Evolutionary conservation across 2,888 invertebrate species (phyloP).

Genomic region (Epicampocera succincta): DNA sequence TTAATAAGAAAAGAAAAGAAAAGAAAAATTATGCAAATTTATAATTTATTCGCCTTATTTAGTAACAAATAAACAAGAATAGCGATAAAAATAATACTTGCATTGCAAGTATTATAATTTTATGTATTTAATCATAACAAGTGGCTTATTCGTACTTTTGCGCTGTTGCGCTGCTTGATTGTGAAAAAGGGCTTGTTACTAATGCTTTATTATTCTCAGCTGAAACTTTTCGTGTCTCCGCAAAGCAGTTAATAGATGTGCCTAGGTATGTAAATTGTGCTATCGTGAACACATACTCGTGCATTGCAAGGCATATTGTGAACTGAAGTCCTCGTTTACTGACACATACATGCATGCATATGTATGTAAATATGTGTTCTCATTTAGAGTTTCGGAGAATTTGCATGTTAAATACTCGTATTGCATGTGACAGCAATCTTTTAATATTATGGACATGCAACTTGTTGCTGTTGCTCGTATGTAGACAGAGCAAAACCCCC

Average conservation of each 20-base stretch:
- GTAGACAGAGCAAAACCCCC: too few species aligned
- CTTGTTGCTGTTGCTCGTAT: too few species aligned
- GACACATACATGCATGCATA: background rate
- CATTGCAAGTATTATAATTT: slow-evolving; percentile 63
- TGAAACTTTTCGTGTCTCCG: slow-evolving; percentile 3
- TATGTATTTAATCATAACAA: slow-evolving; percentile 62
- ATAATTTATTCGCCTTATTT: slow-evolving; percentile 23
- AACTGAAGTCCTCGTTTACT: background rate
- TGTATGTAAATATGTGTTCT: too few species aligned
- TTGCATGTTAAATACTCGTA: background rate
- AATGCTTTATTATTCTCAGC: slow-evolving; percentile 34
- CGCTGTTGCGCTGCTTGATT: slow-evolving; percentile 33
- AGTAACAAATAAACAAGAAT: slow-evolving; percentile 38
- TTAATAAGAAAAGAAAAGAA: slow-evolving; percentile 41
- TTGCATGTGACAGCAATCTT: background rate
- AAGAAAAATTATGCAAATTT: slow-evolving; percentile 61
- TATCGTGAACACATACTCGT: background rate
- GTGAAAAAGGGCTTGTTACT: slow-evolving; percentile 57
- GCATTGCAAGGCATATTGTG: background rate
- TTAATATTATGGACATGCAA: background rate
- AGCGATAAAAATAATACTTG: slow-evolving; percentile 38
- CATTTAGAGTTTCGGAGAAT: background rate
- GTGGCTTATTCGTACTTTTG: slow-evolving; percentile 28
- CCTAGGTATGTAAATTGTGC: too few species aligned
- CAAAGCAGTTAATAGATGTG: background rate